phyloP scores from a whole-genome alignment of 2,113 vertebrate species.

The Serilophus lunatus region DNA sequence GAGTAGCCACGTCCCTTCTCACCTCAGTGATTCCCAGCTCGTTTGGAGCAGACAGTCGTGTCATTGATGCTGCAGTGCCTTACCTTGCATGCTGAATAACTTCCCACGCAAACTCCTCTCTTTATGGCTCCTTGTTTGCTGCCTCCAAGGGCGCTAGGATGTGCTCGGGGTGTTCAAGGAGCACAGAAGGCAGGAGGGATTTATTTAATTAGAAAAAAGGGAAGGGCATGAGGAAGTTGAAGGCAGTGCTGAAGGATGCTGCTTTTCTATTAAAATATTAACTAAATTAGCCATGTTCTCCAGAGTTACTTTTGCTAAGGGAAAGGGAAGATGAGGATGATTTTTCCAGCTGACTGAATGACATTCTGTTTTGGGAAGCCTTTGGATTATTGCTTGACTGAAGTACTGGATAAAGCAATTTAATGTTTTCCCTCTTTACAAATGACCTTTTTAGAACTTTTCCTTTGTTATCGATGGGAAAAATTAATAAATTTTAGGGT shows the following conservation, averaged over 20 bases:
- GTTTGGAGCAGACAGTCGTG: conserved; percentile 12
- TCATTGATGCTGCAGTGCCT: not conserved
- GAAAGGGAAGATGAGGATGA: not conserved
- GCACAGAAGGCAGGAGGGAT: not conserved
- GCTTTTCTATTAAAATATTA: not conserved
- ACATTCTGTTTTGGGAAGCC: not conserved
- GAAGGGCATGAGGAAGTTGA: not conserved
- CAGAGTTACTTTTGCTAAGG: not conserved
- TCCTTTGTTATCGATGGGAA: not conserved
- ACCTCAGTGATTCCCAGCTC: not conserved
- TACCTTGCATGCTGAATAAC: conserved; percentile 14
- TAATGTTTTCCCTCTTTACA: not conserved
- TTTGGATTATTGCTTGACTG: not conserved
- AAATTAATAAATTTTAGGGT: not conserved
- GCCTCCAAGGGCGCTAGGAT: not conserved
- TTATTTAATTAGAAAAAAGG: not conserved
- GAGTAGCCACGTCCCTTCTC: conserved; percentile 36
- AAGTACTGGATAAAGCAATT: not conserved
- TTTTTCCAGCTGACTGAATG: not conserved
- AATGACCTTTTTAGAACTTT: not conserved
- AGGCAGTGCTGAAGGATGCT: not conserved
- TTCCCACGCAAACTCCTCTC: not conserved
- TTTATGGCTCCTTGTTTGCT: not conserved
- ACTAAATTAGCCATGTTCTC: not conserved
- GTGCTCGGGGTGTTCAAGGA: not conserved